phyloP scores from a whole-genome alignment of 1,140 invertebrate species.

The Maconellicoccus hirsutus region DNA sequence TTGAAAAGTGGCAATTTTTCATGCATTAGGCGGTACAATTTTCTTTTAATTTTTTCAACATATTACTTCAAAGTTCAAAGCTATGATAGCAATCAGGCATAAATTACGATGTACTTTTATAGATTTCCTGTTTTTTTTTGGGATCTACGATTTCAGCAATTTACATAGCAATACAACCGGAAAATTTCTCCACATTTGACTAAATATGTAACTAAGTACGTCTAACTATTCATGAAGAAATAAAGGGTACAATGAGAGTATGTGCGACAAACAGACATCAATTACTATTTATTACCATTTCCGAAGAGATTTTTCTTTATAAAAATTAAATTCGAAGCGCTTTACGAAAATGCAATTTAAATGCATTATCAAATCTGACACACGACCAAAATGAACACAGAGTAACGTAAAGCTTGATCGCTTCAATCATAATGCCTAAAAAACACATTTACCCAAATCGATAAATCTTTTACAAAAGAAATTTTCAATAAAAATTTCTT shows the following conservation, averaged over 20 bases:
- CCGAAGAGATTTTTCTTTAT: background rate
- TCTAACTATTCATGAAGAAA: no score
- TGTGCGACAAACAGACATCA: background rate
- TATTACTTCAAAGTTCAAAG: no score
- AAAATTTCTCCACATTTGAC: background rate
- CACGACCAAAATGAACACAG: background rate
- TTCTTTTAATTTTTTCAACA: no score
- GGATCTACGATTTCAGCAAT: background rate
- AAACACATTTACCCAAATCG: background rate
- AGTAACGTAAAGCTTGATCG: background rate
- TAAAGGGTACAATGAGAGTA: background rate
- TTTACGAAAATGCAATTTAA: background rate
- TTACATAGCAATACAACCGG: background rate
- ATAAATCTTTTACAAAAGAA: background rate
- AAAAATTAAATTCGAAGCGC: background rate
- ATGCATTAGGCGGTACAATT: no score
- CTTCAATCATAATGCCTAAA: background rate
- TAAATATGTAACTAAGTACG: background rate
- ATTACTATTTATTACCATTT: constrained; percentile 10
- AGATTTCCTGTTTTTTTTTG: no score
- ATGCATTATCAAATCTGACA: background rate
- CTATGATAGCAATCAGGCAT: no score
- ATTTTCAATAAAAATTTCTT: no score
- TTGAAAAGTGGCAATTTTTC: no score
- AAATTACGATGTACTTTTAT: no score